Evolutionary conservation across 2,888 invertebrate genomes (phyloP).

Genomic region (Drosophila sordidapex): DNA sequence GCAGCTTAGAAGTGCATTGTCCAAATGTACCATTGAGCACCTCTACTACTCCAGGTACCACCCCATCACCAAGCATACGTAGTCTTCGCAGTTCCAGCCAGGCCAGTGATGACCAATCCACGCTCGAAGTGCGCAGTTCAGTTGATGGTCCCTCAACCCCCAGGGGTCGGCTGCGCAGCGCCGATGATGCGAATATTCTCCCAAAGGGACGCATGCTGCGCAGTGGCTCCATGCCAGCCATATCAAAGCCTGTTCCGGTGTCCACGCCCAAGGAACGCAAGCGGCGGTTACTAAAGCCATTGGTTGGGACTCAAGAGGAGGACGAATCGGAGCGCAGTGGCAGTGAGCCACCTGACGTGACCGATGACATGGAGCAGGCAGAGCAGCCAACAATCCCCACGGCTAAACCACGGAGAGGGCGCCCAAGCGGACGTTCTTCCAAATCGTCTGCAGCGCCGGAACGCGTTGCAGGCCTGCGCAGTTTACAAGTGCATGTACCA

Average conservation of each 20-base stretch:
- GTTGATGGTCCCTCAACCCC: not conserved
- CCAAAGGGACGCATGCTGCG: slow-evolving; percentile 12
- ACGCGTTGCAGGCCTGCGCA: not conserved
- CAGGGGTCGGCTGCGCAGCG: slow-evolving; percentile 2
- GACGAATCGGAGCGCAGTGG: slow-evolving; percentile 4
- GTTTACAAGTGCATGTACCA: no score
- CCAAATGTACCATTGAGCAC: no score
- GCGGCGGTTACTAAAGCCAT: not conserved
- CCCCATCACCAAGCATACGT: not conserved
- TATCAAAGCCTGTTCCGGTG: slow-evolving; percentile 10
- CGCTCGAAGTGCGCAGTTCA: not conserved
- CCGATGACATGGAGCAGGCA: not conserved
- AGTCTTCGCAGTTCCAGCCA: slow-evolving; percentile 9
- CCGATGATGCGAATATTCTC: not conserved
- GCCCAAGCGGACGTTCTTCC: not conserved
- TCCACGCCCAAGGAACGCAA: slow-evolving; percentile 32
- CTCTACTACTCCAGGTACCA: not conserved
- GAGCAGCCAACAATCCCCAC: not conserved
- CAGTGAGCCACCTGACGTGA: slow-evolving; percentile 3
- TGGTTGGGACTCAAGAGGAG: slow-evolving; percentile 28
- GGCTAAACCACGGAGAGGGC: not conserved
- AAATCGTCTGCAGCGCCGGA: not conserved
- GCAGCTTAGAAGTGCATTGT: not conserved
- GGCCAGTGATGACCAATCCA: not conserved
- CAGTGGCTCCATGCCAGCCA: slow-evolving; percentile 36